Percentiles rank a stretch among this genome's conserved stretches.
phyloP scores from a whole-genome alignment of 1,140 invertebrate species.

The Coptotermes formosanus region DNA sequence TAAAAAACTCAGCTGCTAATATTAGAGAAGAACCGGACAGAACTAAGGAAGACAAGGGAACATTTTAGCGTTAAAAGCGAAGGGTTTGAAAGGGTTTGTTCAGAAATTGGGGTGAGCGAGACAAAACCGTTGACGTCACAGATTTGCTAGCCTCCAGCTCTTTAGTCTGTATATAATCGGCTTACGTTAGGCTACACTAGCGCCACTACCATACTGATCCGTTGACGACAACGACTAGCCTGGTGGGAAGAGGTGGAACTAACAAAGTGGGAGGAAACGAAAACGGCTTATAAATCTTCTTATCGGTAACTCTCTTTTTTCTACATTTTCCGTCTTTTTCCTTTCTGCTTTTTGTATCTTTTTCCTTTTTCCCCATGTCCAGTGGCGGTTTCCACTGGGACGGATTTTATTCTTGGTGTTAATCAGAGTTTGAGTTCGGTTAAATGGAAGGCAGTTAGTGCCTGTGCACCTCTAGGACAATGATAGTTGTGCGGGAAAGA shows the following conservation, averaged over 20 bases:
- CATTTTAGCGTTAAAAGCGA: neutral
- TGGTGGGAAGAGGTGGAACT: neutral
- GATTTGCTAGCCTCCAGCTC: conserved; percentile 6
- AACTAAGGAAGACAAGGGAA: neutral
- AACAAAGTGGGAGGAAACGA: neutral
- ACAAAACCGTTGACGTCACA: conserved; percentile 15
- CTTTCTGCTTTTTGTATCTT: neutral
- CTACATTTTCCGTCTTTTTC: neutral
- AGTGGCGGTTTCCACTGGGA: neutral
- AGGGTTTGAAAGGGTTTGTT: neutral
- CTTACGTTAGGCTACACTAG: conserved; percentile 18
- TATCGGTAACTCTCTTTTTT: neutral
- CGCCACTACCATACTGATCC: conserved; percentile 7
- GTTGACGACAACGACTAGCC: conserved; percentile 2
- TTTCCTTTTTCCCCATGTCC: neutral
- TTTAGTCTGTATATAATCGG: neutral
- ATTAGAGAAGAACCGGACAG: neutral
- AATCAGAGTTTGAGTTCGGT: neutral
- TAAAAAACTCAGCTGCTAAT: neutral
- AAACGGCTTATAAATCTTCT: conserved; percentile 17
- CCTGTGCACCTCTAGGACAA: neutral
- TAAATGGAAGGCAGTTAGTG: neutral
- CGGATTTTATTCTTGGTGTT: neutral
- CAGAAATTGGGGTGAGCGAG: neutral
- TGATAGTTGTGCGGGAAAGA: neutral